phyloP scores from a whole-genome alignment of 2,888 invertebrate genomes.

The Stratiomys singularior region DNA sequence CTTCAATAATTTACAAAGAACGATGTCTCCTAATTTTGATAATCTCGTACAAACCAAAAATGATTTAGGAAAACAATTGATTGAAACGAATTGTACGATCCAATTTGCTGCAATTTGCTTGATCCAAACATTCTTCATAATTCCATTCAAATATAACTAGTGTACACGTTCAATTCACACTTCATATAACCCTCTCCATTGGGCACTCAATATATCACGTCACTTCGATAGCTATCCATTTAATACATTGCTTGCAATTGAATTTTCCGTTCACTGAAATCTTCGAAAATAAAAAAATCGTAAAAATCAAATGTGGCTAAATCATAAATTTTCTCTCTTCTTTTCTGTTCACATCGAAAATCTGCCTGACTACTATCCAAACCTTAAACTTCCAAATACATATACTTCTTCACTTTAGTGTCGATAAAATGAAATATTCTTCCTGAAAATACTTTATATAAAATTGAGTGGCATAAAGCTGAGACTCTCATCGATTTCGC shows the following conservation, averaged over 20 bases:
- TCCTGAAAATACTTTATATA: slow-evolving; percentile 8
- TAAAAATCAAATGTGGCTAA: slow-evolving; percentile 48
- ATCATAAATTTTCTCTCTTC: slow-evolving; percentile 46
- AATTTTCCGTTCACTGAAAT: slow-evolving; percentile 48
- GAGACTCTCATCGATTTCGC: slow-evolving; percentile 47
- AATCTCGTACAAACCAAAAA: no score
- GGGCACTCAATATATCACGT: not conserved
- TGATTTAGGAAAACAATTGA: no score
- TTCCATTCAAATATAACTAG: no score
- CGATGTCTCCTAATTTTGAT: no score
- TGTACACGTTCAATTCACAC: no score
- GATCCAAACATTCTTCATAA: no score
- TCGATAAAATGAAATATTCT: not conserved
- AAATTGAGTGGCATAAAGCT: slow-evolving; percentile 29
- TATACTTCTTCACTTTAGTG: not conserved
- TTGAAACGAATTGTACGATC: no score
- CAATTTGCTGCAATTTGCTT: no score
- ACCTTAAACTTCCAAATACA: not conserved
- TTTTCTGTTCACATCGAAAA: not conserved
- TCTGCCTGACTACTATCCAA: not conserved
- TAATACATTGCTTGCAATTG: slow-evolving; percentile 6
- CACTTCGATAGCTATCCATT: not conserved
- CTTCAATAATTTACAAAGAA: no score
- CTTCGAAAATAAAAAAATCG: slow-evolving; percentile 45
- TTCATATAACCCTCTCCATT: not conserved